Evolutionary conservation across 2,113 vertebrate genomes (phyloP), one percentile per base, ranked within the genome.

Genomic region (Zeus faber): DNA sequence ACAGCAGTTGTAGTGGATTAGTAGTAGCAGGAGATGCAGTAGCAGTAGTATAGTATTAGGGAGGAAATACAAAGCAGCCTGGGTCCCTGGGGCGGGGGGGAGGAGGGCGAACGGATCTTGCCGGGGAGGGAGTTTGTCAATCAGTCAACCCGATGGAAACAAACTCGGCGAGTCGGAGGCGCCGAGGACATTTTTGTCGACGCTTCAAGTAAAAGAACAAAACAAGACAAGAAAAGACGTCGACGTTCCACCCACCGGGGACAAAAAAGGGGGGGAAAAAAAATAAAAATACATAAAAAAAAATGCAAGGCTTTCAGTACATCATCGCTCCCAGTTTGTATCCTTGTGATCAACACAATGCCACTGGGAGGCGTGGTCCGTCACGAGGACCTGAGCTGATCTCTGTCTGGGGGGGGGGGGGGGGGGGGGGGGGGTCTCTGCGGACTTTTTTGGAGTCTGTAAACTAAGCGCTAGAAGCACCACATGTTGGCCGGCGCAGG

Each of bases 1-100:
- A 82, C 87, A 89, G 87, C 85, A 91, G 88, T 84, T 87, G 86
- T 81, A 82, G 84, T 87, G 82, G 77, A 77, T 54, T 87, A 89
- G 81, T 83, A 86, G 84, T 87, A 84, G 83, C 74, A 80, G 76
- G 79, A 68, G 85, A 63, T 77, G 85, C 85, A 85, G 82, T 85
- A 87, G 87, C 84, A 91, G 86, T 88, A 89, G 84, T 87, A 84
- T 73, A 76, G 72, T 54, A 77, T 74, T 41, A 54, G 57, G 71
- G 54, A 17, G 51, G 35, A 58, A 74, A 57, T 79, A 64, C 55
- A 23, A 49, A 67, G 62, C 65, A 50, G 77, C 60, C 67, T 14
- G 49, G 58, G 37, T 59, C 70, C 73, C 54, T 49, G 65, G 62
- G 47, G 49, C 33, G 59, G 37, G 31, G 33, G 55, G 48, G 65